Base-by-base conservation (phyloP, 2,113 vertebrate species). In the Alosa alosa region DNA sequence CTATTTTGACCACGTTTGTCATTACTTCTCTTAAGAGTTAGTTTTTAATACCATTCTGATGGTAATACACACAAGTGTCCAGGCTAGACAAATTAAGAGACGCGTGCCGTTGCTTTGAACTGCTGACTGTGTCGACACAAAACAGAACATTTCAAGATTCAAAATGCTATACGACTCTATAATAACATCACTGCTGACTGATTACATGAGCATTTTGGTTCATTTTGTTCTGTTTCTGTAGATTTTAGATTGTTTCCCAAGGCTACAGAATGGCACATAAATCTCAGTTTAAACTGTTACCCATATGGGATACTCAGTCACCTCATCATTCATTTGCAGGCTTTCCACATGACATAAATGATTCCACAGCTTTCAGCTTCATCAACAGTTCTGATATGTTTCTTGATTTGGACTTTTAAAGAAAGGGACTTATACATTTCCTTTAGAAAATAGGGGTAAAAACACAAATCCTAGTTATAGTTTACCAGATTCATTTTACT, bases 251-350 rank as follows among this genome's bases (percentile, higher is more conserved):
- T 13, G 8, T 78, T 78, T 78, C 72, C 72, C 72, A 36, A 17
- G 11, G 72, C 36, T 25, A 72, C n/a, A 72, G 25, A 72, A 72
- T 72, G 64, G 11, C 64, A n/a, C 22, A 25, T 31, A 72, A 72
- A 72, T 78, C 72, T 78, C 72, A 78, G 17, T 78, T 78, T 78
- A 78, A 78, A 78, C 72, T 39, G 13, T 17, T 13, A 17, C 31
- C 72, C 72, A 78, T 78, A 78, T 78, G 72, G 72, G 3, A 39
- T 15, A 78, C 72, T 18, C 72, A 78, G 31, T 78, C 72, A 78
- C 3, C 13, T 78, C 25, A 17, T 39, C 11, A 78, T 17, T 78
- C 72, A 78, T 60, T 15, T 13, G 0, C 50, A 52, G 25, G 72
- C 31, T 78, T 78, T 39, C 39, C 72, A 0, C 72, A 78, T 13